Conservation (phyloP, 2,113 vertebrate genomes). For the Entosphenus tridentatus region DNA sequence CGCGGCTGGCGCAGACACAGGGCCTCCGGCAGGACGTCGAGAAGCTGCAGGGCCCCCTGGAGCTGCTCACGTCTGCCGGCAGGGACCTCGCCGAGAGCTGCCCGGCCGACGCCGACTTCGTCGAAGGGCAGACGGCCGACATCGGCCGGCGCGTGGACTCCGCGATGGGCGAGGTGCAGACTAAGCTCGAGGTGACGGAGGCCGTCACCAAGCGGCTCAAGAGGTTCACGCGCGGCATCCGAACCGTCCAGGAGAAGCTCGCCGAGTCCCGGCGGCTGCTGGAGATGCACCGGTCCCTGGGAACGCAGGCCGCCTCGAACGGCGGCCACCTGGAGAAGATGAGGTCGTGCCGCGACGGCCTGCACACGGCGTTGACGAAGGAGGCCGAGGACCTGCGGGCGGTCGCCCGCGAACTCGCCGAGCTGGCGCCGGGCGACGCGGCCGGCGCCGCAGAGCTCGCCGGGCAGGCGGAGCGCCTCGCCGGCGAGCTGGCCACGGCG, state of each 20-base stretch:
- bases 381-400: slow-evolving; percentile 69
- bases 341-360: slow-evolving; percentile 49
- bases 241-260: slow-evolving; percentile 64
- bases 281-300: slow-evolving; percentile 72
- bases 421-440: slow-evolving; percentile 42
- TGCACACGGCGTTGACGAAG: slow-evolving; percentile 38
- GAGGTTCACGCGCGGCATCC: slow-evolving; percentile 72
- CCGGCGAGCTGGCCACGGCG: slow-evolving; percentile 28
- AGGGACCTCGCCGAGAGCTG: slow-evolving; percentile 63
- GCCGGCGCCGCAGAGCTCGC: slow-evolving; percentile 38
- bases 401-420: slow-evolving; percentile 51
- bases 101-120: slow-evolving; percentile 48
- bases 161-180: slow-evolving; percentile 45
- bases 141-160: slow-evolving; percentile 53
- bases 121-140: slow-evolving; percentile 62
- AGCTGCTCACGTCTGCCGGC: slow-evolving; percentile 52
- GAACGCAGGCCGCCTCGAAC: slow-evolving; percentile 63
- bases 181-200: slow-evolving; percentile 45
- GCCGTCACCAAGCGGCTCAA: slow-evolving; percentile 64
- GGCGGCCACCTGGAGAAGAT: slow-evolving; percentile 79
- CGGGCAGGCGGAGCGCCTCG: slow-evolving; percentile 8
- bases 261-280: slow-evolving; percentile 73
- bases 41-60: slow-evolving; percentile 47
- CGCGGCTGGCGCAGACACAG: slow-evolving; percentile 40
- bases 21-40: slow-evolving; percentile 52